Base-by-base conservation (phyloP, 1,140 invertebrate species). In the Theocolax elegans region DNA sequence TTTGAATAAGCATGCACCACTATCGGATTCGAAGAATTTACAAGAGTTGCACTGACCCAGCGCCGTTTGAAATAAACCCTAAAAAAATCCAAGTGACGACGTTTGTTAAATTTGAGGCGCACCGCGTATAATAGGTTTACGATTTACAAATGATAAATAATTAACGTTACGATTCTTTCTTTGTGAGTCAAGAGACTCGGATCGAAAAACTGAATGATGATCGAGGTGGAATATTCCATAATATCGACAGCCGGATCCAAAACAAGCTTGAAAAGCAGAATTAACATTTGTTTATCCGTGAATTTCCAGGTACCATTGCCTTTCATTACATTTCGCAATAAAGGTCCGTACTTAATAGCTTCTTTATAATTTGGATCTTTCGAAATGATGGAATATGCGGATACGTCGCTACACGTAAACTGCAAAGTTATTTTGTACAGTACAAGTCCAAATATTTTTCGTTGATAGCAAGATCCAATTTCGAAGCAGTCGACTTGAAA, bases 401-500 rank as follows among this genome's bases (percentile, higher is more conserved):
- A 44, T n/a, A 13, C 31, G 19, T 70, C 46, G 19, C 31, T 44
- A n/a, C 42, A 2, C 4, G 60, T 31, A 51, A 71, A 71, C 13
- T 65, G 42, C 1, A 71, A 27, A 31, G 10, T 65, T 12, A 80
- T 76, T 54, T 71, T 79, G 62, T 81, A 87, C 31, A 88, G 72
- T 19, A 79, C 81, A 15, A 88, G 71, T 56, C 82, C 85, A n/a
- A 87, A 72, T 46, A 85, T 83, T 73, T 84, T 86, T 29, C 88
- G 73, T 76, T 90, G 89, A 76, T 89, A 90, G 74, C 86, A 86
- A n/a, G 85, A 84, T 27, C 86, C 87, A 46, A 86, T 81, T 71
- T 84, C 79, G 6, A 89, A 79, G 72, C 85, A 87, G 38, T 82
- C 74, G 44, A 87, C 72, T 12, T 88, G 74, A 48, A 88, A 82